Percentiles rank a stretch among this genome's conserved stretches.
Evolutionary conservation across 2,113 vertebrate species (phyloP).

Genomic region (Andinoacara biseriatus): DNA sequence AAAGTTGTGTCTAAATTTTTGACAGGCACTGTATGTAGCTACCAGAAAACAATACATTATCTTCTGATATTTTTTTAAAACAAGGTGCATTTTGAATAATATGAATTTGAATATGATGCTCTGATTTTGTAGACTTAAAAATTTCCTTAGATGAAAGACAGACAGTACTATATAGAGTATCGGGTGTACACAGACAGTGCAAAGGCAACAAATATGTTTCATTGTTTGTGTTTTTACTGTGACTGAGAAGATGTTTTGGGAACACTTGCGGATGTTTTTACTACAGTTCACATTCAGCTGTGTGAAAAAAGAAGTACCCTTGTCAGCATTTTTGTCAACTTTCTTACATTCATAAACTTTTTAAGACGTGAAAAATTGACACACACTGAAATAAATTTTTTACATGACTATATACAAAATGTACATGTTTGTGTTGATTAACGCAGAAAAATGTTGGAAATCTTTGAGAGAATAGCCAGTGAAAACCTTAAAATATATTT

Average conservation of each 20-base stretch:
- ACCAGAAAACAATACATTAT: background rate
- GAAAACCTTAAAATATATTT: background rate
- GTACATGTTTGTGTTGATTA: background rate
- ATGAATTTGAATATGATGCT: too few species aligned
- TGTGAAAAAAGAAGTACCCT: too few species aligned
- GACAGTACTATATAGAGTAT: background rate
- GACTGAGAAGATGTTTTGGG: too few species aligned
- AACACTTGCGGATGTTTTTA: too few species aligned
- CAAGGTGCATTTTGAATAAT: background rate
- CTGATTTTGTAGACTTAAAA: background rate
- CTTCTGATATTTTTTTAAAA: too few species aligned
- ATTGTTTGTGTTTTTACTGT: too few species aligned
- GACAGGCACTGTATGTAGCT: background rate
- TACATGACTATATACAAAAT: background rate
- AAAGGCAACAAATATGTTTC: too few species aligned
- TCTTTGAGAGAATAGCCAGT: background rate
- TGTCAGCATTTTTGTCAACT: too few species aligned
- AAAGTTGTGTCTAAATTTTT: too few species aligned
- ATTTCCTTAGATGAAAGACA: background rate
- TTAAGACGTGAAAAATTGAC: background rate
- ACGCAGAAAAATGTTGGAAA: background rate
- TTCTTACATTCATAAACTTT: too few species aligned
- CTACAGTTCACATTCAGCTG: too few species aligned
- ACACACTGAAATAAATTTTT: background rate
- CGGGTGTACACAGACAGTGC: too few species aligned